Evolutionary conservation across 1,140 invertebrate genomes (phyloP).

Genomic region (Drosophila repleta): DNA sequence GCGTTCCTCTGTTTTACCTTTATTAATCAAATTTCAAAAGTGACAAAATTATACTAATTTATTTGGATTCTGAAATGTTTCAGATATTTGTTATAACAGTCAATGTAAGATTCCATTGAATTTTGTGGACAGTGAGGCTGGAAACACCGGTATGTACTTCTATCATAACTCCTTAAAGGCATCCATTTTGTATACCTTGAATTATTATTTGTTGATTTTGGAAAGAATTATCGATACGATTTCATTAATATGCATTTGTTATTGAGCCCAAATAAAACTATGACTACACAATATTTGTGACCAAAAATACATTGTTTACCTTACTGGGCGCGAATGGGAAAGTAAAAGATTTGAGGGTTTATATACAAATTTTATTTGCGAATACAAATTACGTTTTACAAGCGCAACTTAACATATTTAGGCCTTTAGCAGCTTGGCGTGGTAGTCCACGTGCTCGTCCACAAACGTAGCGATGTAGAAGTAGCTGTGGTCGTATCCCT

Average conservation of each 20-base stretch:
- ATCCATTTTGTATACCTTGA: constrained; percentile 16
- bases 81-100: constrained; percentile 38
- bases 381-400: constrained; percentile 1
- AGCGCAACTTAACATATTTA: constrained; percentile 10
- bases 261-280: constrained; percentile 35
- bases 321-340: not conserved
- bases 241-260: constrained; percentile 46
- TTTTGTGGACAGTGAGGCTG: constrained; percentile 45
- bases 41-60: constrained; percentile 38
- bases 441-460: constrained; percentile 96
- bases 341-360: not conserved
- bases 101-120: constrained; percentile 25
- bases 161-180: constrained; percentile 51
- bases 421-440: constrained; percentile 89
- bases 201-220: constrained; percentile 33
- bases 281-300: constrained; percentile 47
- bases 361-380: constrained; percentile 38
- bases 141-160: constrained; percentile 57
- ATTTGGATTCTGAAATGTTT: constrained; percentile 50
- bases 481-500: constrained; percentile 98
- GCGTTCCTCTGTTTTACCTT: constrained; percentile 7
- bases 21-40: constrained; percentile 7
- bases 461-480: constrained; percentile 97
- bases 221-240: constrained; percentile 58
- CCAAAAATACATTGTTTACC: not conserved